A percentile compares a stretch with the other conserved stretches of the same genome.
Conservation (phyloP, 2,888 invertebrate species). For the Agrenia bidenticulata region DNA sequence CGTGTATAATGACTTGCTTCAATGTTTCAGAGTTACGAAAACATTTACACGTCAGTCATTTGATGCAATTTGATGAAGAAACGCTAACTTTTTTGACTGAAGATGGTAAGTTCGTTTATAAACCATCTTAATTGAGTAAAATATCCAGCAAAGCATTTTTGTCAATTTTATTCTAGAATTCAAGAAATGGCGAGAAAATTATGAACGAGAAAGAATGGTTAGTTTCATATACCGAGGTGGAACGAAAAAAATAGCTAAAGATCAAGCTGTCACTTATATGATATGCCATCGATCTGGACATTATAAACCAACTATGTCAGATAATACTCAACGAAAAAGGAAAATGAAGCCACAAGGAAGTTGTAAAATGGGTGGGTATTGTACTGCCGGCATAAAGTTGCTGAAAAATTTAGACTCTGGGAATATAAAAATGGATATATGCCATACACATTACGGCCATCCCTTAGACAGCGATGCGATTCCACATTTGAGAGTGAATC, state of each 20-base stretch:
- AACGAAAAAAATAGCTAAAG: slow-evolving; percentile 49
- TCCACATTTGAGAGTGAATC: slow-evolving; percentile 49
- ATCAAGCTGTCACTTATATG: slow-evolving; percentile 51
- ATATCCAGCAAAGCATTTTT: no score
- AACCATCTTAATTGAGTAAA: not conserved
- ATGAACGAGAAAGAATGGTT: slow-evolving; percentile 50
- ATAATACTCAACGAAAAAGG: slow-evolving; percentile 42
- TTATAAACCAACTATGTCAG: slow-evolving; percentile 50
- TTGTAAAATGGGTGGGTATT: slow-evolving; percentile 52
- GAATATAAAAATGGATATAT: slow-evolving; percentile 44
- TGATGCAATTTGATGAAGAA: slow-evolving; percentile 43
- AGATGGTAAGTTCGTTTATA: slow-evolving; percentile 25
- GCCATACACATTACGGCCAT: slow-evolving; percentile 52
- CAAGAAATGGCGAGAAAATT: slow-evolving; percentile 46
- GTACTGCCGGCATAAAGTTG: slow-evolving; percentile 51
- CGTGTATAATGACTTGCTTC: slow-evolving; percentile 31
- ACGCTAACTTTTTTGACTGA: slow-evolving; percentile 28
- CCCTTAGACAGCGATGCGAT: slow-evolving; percentile 48
- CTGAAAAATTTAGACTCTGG: slow-evolving; percentile 45
- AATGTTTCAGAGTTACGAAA: slow-evolving; percentile 48
- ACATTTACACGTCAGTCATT: slow-evolving; percentile 38
- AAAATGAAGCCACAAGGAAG: slow-evolving; percentile 53
- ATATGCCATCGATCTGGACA: slow-evolving; percentile 51
- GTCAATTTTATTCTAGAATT: slow-evolving; percentile 45
- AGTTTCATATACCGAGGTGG: slow-evolving; percentile 52